Base-by-base conservation (phyloP, 2,797 vertebrate species). In the Myotis vivesi region DNA sequence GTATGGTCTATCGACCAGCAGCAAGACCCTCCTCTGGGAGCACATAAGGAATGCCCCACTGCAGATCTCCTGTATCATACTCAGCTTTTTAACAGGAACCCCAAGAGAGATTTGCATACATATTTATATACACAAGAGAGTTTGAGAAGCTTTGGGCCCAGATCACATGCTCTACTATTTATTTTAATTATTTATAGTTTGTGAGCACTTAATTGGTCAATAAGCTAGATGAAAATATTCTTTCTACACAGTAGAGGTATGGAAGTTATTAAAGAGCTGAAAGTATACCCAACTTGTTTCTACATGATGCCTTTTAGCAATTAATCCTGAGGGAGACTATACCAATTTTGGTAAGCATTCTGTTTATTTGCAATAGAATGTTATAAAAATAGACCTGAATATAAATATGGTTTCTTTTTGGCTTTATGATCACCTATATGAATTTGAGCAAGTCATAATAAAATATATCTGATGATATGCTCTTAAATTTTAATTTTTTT, bases 151-250 rank as follows among this genome's bases (percentile, higher is more conserved):
- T 87, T 6, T 87, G 57, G 19, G 5, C 17, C 1, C 3, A 76
- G 23, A 73, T 46, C 77, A 30, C 30, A 55, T 44, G 16, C 8
- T 94, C 30, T 59, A 22, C 66, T 30, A n/a, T 88, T 94, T 53
- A 46, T 53, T 79, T 49, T 75, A 90, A 79, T 89, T 80, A 87
- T 80, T 87, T 73, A 80, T 15, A 73, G 33, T 33, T 73, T 81
- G 20, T 87, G 41, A 92, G 22, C 28, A 69, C 46, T 93, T 89
- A 38, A 76, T 62, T 89, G 16, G 19, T 82, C 49, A 92, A 62
- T 44, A 55, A 77, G 6, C 19, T 62, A 41, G 15, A 76, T 46
- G 36, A 53, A 80, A 92, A 53, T 79, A 91, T 13, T 62, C 9
- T 84, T 76, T 94, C 33, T 16, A 91, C 25, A 76, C 12, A 55